Evolutionary conservation across 1,140 invertebrate genomes (phyloP).

Genomic region (Ptiloglossa arizonensis): DNA sequence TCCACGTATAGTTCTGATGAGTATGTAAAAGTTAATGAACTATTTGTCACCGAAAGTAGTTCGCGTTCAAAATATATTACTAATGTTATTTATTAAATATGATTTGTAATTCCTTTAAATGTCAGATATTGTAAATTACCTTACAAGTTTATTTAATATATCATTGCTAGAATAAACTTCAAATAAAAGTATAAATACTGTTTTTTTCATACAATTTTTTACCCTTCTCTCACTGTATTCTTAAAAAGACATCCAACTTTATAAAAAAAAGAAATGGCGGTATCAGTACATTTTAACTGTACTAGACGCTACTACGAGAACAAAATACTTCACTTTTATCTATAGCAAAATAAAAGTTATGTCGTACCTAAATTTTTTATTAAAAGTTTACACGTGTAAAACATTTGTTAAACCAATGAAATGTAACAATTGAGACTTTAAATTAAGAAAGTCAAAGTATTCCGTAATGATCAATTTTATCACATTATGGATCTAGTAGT

Average conservation of each 20-base stretch:
- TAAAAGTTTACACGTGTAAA: background rate
- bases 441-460: conserved; percentile 39
- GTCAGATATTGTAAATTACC: conserved; percentile 29
- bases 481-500: conserved; percentile 52
- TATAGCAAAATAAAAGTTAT: background rate
- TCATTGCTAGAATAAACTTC: conserved; percentile 35
- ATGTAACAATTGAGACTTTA: conserved; percentile 28
- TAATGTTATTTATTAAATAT: background rate
- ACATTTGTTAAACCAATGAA: background rate
- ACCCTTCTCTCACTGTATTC: background rate
- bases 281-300: conserved; percentile 20
- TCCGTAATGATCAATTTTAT: conserved; percentile 53
- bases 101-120: conserved; percentile 18
- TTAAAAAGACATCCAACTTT: background rate
- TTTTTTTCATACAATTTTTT: background rate
- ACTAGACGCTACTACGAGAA: background rate
- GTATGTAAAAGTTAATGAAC: conserved; percentile 13
- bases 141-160: conserved; percentile 33
- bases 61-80: background rate
- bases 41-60: conserved; percentile 15
- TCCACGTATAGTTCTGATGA: conserved; percentile 10
- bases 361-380: background rate
- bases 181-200: conserved; percentile 10
- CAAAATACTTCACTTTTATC: background rate
- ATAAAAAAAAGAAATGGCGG: background rate